Evolutionary conservation across 2,113 vertebrate species (phyloP).

Genomic region (Mustela nigripes): DNA sequence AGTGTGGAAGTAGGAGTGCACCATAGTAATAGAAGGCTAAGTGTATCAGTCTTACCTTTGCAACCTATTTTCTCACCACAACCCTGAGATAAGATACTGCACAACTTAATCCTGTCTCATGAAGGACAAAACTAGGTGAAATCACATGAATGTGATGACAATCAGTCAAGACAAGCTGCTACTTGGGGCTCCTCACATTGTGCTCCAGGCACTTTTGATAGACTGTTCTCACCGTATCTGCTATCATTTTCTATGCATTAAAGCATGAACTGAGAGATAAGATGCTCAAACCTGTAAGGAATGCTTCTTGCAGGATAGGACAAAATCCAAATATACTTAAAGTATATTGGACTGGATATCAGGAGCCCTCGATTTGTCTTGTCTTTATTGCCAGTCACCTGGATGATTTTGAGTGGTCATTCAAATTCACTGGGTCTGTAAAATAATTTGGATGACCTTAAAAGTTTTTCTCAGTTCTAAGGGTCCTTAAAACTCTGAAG

Average conservation of each 20-base stretch:
- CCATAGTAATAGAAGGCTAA: neutral
- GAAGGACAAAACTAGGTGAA: neutral
- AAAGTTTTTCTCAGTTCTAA: neutral
- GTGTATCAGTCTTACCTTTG: neutral
- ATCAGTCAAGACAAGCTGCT: neutral
- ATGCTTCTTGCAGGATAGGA: neutral
- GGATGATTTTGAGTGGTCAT: neutral
- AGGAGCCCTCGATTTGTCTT: neutral
- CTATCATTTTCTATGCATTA: neutral
- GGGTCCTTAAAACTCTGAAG: neutral
- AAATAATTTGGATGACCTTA: conserved; percentile 1
- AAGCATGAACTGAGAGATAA: neutral
- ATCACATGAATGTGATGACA: neutral
- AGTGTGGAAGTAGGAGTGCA: neutral
- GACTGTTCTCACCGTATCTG: neutral
- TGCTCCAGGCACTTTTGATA: neutral
- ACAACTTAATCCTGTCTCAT: neutral
- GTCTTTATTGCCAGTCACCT: neutral
- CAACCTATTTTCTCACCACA: neutral
- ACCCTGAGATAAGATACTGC: neutral
- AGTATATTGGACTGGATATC: neutral
- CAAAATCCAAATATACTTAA: neutral
- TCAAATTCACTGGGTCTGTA: neutral
- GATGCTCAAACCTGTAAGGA: neutral
- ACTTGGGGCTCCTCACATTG: neutral